These are phyloP conservation scores for Melanotus villosus DNA, from an alignment of 2,888 invertebrate species.

Conservation along the genomic window DNA sequence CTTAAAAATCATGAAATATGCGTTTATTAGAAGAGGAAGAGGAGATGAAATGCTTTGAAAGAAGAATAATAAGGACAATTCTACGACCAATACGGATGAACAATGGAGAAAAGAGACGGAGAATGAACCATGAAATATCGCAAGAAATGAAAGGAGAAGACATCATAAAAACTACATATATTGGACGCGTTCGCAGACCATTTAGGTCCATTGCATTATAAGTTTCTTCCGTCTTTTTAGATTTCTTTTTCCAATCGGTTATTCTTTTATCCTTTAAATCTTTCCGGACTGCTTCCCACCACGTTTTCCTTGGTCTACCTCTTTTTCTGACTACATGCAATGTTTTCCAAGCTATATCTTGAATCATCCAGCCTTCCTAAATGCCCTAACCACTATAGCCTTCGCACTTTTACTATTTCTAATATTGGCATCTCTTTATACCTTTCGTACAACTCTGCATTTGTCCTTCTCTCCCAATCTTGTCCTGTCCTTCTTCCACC, in stretches of 20 bases:
- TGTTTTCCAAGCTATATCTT: neutral
- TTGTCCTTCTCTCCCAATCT: slow-evolving; percentile 26
- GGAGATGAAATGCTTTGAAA: too few relatives aligned
- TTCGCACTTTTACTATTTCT: neutral
- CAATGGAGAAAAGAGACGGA: too few relatives aligned
- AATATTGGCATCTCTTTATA: neutral
- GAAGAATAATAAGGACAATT: too few relatives aligned
- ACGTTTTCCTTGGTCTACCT: slow-evolving; percentile 2
- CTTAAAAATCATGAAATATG: too few relatives aligned
- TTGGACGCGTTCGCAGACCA: neutral
- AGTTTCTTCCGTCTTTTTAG: neutral
- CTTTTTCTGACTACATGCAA: neutral
- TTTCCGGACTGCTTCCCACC: slow-evolving; percentile 1
- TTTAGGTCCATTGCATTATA: neutral
- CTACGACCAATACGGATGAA: too few relatives aligned
- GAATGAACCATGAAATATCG: too few relatives aligned
- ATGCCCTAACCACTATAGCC: slow-evolving; percentile 23
- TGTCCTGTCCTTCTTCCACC: slow-evolving; percentile 5
- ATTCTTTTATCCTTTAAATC: slow-evolving; percentile 2
- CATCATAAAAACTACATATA: too few relatives aligned
- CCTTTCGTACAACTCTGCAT: slow-evolving; percentile 11
- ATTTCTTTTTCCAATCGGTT: slow-evolving; percentile 1
- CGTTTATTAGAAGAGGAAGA: too few relatives aligned
- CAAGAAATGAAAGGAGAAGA: too few relatives aligned
- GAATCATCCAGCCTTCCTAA: slow-evolving; percentile 2